A percentile compares a stretch with the other conserved stretches of the same genome.
phyloP scores from a whole-genome alignment of 2,888 invertebrate genomes.

The Sesia bembeciformis region DNA sequence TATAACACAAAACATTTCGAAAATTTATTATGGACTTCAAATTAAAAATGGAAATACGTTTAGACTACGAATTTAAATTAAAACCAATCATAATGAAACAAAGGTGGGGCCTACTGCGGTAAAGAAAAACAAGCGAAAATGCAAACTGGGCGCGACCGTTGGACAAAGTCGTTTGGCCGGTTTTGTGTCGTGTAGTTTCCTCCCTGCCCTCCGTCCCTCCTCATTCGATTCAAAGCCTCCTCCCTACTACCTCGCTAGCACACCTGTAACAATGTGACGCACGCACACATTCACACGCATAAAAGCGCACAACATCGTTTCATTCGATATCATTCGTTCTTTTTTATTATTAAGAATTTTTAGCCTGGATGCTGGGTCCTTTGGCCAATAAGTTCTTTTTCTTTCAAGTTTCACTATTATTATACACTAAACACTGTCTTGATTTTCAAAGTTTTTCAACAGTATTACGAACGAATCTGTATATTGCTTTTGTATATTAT shows the following conservation, averaged over 20 bases:
- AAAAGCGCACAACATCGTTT: conserved; percentile 4
- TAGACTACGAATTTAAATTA: conserved; percentile 19
- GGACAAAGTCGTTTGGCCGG: conserved; percentile 68
- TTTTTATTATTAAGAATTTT: no score
- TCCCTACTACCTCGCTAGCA: conserved; percentile 23
- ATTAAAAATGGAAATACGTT: conserved; percentile 14
- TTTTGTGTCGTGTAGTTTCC: conserved; percentile 39
- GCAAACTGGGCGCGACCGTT: conserved; percentile 56
- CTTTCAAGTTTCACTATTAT: no score
- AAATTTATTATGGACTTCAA: conserved; percentile 4
- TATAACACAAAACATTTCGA: conserved; percentile 16
- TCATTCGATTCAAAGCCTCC: conserved; percentile 47
- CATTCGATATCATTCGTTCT: neutral
- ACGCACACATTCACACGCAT: conserved; percentile 4
- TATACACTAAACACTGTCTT: no score
- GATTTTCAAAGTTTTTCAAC: no score
- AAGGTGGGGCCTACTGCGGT: conserved; percentile 49
- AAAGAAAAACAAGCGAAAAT: conserved; percentile 55
- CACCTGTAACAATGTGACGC: conserved; percentile 1
- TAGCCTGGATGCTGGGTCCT: no score
- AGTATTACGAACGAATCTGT: no score
- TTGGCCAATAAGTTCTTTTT: no score
- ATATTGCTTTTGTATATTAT: no score
- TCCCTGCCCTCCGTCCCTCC: conserved; percentile 26
- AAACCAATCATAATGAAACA: conserved; percentile 53